These are phyloP conservation scores for Lithophane socia DNA, from an alignment of 2,888 invertebrate species.

Conservation along the genomic window DNA sequence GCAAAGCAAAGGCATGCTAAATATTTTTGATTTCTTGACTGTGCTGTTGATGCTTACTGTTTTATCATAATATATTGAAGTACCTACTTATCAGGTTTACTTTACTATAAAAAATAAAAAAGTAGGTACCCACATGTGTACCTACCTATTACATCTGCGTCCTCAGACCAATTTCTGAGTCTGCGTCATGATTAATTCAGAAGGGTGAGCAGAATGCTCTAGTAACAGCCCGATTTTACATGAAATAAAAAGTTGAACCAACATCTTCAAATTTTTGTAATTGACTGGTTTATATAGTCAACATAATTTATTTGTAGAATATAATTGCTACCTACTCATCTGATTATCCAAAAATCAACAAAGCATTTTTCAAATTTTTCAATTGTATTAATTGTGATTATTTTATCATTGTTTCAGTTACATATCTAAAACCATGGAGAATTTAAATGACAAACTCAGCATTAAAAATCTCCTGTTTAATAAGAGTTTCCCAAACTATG, in stretches of 20 bases:
- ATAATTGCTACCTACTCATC: neutral
- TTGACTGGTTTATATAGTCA: neutral
- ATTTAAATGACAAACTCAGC: slow-evolving; percentile 76
- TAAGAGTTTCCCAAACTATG: slow-evolving; percentile 82
- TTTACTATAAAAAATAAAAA: neutral
- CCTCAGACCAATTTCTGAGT: too few relatives aligned
- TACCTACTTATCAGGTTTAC: neutral
- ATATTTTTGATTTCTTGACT: neutral
- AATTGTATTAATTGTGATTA: neutral
- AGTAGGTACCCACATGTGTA: too few relatives aligned
- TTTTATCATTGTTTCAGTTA: slow-evolving; percentile 48
- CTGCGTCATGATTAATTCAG: neutral
- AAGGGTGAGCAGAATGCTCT: neutral
- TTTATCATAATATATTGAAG: neutral
- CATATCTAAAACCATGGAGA: slow-evolving; percentile 63
- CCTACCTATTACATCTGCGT: neutral
- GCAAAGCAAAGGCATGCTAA: neutral
- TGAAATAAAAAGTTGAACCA: too few relatives aligned
- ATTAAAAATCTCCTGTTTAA: slow-evolving; percentile 85
- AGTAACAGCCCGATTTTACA: neutral
- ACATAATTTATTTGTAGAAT: neutral
- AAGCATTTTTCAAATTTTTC: neutral
- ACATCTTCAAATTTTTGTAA: neutral
- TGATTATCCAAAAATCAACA: too few relatives aligned
- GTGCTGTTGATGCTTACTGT: neutral